Evolutionary conservation across 2,797 vertebrate genomes (phyloP), one percentile per base, ranked within the genome.

Genomic region (Catharus ustulatus): DNA sequence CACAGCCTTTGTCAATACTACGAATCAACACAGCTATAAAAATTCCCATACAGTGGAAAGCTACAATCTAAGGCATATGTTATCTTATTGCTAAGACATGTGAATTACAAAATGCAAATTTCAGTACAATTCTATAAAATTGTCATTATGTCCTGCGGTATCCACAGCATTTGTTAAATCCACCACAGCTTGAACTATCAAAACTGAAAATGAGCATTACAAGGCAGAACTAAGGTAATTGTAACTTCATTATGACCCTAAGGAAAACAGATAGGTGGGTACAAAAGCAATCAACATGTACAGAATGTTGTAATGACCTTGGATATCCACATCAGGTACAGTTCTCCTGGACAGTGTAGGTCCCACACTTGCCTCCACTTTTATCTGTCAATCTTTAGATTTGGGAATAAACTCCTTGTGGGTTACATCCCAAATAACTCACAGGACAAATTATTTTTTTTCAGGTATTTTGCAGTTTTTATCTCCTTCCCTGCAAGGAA

Each of bases 91-190:
- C 68, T 71, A 76, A 84, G 22, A 71, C 9, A 68, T 29, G 15
- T 51, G 63, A 88, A 82, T 71, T 66, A 36, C 27, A 48, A 68
- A 94, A 86, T 51, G 51, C 29, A 84, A 78, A 79, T 90, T 90
- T 79, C 77, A 58, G 55, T 36, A 26, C 30, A 46, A 67, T 77
- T 81, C 63, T 38, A 46, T 29, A 78, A 69, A 77, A 90, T 2
- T 69, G 23, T 71, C 61, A 82, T 89, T 80, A 52, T 30, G 78
- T 18, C 43, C 75, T 80, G 66, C 2, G 5, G 42, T 36, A 34
- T 24, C 51, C 68, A 77, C 57, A 16, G 48, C 20, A 51, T 87
- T 87, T 87, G 30, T 74, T 80, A 84, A 74, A 83, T 62, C 20
- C 30, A 68, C 34, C 61, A 26, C 0, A 0, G 40, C 40, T 40